phyloP scores from a whole-genome alignment of 92 coral and sea anemone genomes.

The Desmophyllum pertusum region DNA sequence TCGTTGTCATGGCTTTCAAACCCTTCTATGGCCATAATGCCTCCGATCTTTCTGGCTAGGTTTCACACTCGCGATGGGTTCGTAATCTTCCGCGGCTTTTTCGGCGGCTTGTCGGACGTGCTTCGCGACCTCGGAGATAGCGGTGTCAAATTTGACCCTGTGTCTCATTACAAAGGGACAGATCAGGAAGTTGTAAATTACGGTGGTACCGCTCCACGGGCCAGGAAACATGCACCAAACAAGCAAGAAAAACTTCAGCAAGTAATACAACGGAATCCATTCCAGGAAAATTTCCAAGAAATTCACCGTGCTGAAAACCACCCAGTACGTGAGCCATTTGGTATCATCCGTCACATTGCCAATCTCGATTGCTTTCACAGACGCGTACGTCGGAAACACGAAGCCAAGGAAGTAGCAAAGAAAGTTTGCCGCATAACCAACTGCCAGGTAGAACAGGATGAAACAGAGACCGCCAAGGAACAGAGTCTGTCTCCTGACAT shows the following conservation, averaged over 20 bases:
- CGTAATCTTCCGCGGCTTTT: conserved; percentile 66
- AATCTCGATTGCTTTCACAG: conserved; percentile 86
- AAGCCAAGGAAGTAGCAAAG: conserved; percentile 84
- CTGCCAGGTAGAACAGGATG: conserved; percentile 78
- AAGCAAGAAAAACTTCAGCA: conserved; percentile 84
- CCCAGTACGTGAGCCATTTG: conserved; percentile 96
- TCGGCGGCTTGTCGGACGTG: conserved; percentile 76
- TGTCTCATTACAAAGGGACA: conserved; percentile 90
- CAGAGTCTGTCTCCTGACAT: conserved; percentile 71
- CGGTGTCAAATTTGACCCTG: conserved; percentile 77
- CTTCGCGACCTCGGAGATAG: conserved; percentile 77
- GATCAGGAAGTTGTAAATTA: conserved; percentile 73
- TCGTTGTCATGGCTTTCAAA: conserved; percentile 1
- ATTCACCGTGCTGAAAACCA: conserved; percentile 80
- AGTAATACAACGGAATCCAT: conserved; percentile 89
- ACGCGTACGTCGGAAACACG: conserved; percentile 87
- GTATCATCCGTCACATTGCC: conserved; percentile 56
- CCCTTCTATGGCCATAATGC: conserved; percentile 1
- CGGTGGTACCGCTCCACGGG: conserved; percentile 74
- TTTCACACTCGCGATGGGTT: conserved; percentile 33
- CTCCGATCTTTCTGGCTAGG: conserved; percentile 23
- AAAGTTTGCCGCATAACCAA: conserved; percentile 88
- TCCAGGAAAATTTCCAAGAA: conserved; percentile 81
- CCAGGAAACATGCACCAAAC: conserved; percentile 98
- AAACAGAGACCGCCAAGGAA: conserved; percentile 68